Base-by-base conservation (phyloP, 2,888 invertebrate species). In the Drosophila siamana region DNA sequence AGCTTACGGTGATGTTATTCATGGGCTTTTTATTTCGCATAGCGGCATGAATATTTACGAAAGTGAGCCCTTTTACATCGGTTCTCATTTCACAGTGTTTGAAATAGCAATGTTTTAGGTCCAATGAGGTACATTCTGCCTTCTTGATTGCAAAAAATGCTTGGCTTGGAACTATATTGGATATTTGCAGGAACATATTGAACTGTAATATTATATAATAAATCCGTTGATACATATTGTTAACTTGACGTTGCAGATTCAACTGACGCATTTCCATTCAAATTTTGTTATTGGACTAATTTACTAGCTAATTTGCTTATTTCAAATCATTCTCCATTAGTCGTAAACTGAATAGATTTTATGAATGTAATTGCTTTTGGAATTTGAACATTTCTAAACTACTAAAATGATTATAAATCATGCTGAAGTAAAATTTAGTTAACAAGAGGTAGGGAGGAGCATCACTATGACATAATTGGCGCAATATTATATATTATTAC, bases 1-100 rank as follows among this genome's bases (percentile, higher is more conserved):
- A 19, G 78, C 79, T 76, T 50, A 81, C 79, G 4, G 41, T 44
- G 4, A 84, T 8, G 1, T 77, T 51, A 61, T 83, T 13, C 0
- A 83, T 8, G 4, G 71, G 74, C 0, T 59, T 11, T 7, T 74
- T 59, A 15, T 61, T 62, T 4, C 13, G 44, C 5, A 80, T 3
- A 0, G 7, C 40, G 2, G 51, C 19, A 8, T 63, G 15, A 5
- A 83, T 2, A 16, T 77, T 33, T 0, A 80, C 5, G 19, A 4
- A n/a, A 16, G 36, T 38, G 1, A 7, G 13, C 2, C 36, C 36
- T 15, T 38, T 38, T 0, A 6, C 13, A 38, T 38, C 36, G 38
- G 22, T 61, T 4, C 33, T 56, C 15, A 80, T 40, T 55, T 67
- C 51, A 13, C 83, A 80, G 5, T 11, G 46, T 2, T 65, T 55